A percentile compares a stretch with the other conserved stretches of the same genome.
Evolutionary conservation across 1,140 invertebrate species (phyloP).

Genomic region (Alviniconcha marisindica): DNA sequence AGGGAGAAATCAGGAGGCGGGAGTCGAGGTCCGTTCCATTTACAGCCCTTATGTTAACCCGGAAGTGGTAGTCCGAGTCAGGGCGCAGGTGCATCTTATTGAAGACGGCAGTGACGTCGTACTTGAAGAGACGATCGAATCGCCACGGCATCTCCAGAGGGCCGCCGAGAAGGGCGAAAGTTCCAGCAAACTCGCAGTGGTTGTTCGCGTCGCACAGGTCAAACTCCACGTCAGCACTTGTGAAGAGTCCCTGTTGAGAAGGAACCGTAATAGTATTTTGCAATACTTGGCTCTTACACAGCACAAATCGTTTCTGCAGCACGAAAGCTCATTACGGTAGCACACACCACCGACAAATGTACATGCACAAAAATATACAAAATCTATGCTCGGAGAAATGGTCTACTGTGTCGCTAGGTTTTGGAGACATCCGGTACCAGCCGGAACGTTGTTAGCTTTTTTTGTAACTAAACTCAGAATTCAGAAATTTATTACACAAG

Average conservation of each 20-base stretch:
- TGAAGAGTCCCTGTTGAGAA: slow-evolving; percentile 28
- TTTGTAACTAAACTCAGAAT: too few relatives aligned
- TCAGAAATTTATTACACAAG: too few relatives aligned
- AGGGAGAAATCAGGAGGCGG: slow-evolving; percentile 33
- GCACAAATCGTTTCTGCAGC: too few relatives aligned
- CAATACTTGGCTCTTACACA: too few relatives aligned
- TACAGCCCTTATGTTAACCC: slow-evolving; percentile 31
- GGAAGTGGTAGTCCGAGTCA: slow-evolving; percentile 35
- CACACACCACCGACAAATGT: too few relatives aligned
- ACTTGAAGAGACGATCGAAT: slow-evolving; percentile 50
- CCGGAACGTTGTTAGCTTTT: too few relatives aligned
- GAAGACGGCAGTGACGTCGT: slow-evolving; percentile 48
- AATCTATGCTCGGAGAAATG: too few relatives aligned
- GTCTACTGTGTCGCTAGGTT: too few relatives aligned
- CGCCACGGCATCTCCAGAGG: slow-evolving; percentile 50
- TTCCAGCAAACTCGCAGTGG: slow-evolving; percentile 48
- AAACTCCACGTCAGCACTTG: slow-evolving; percentile 45
- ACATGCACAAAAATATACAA: too few relatives aligned
- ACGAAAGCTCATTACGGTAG: too few relatives aligned
- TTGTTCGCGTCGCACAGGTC: slow-evolving; percentile 40
- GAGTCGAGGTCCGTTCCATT: slow-evolving; percentile 42
- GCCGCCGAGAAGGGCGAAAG: slow-evolving; percentile 49
- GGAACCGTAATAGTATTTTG: too few relatives aligned
- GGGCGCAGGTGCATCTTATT: slow-evolving; percentile 33
- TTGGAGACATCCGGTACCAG: too few relatives aligned